phyloP scores from a whole-genome alignment of 2,113 vertebrate species.

The Vidua chalybeata region DNA sequence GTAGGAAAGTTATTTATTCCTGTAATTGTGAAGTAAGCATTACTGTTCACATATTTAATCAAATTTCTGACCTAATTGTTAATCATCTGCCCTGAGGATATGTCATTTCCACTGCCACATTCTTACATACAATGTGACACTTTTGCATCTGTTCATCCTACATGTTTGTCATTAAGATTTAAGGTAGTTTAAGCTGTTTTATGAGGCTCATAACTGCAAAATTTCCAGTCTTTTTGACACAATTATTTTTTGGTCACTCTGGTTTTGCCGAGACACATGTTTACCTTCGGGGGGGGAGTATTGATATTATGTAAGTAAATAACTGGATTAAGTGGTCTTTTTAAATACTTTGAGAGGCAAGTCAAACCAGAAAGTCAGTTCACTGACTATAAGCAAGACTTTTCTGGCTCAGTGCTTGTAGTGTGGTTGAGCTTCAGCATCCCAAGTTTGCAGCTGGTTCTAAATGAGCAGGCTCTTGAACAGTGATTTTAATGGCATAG shows the following conservation, averaged over 20 bases:
- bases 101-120: neutral
- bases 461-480: neutral
- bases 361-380: neutral
- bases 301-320: neutral
- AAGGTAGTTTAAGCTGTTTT: neutral
- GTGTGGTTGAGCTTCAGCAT: neutral
- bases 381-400: neutral
- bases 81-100: neutral
- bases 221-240: neutral
- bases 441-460: neutral
- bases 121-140: rapidly evolving
- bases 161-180: neutral
- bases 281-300: neutral
- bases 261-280: neutral
- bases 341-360: neutral
- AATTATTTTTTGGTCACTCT: neutral
- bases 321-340: neutral
- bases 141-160: neutral
- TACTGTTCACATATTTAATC: neutral
- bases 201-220: neutral
- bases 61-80: neutral
- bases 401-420: neutral
- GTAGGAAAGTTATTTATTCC: neutral
- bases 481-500: neutral
- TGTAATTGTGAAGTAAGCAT: neutral